A percentile compares a stretch with the other conserved stretches of the same genome.
phyloP scores from a whole-genome alignment of 2,113 vertebrate genomes.

The Clupea harengus region DNA sequence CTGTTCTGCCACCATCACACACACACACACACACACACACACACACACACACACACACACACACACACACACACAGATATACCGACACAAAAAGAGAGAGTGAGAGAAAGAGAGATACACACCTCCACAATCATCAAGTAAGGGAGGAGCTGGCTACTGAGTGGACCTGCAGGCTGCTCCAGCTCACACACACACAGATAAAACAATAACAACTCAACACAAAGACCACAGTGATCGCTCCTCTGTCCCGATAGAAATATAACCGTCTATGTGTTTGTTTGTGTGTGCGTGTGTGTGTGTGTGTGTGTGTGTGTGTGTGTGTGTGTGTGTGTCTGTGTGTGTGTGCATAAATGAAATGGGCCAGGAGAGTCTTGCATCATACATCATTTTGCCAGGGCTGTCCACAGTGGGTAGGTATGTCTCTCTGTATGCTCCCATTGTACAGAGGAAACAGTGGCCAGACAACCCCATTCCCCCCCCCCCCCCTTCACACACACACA shows the following conservation, averaged over 20 bases:
- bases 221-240: not conserved
- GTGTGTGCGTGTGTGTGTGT: not conserved
- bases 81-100: not conserved
- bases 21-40: not conserved
- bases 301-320: not conserved
- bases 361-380: not conserved
- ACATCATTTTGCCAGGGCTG: not conserved
- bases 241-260: not conserved
- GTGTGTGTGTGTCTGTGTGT: constrained; percentile 1
- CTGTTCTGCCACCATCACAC: constrained; percentile 54
- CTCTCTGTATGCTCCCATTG: not conserved
- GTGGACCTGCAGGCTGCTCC: constrained; percentile 45
- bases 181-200: constrained; percentile 32
- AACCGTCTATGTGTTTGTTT: not conserved
- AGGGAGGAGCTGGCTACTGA: too few species aligned
- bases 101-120: too few species aligned
- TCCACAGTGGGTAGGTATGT: not conserved
- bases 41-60: not conserved
- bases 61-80: not conserved
- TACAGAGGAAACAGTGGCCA: not conserved
- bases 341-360: not conserved
- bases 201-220: not conserved
- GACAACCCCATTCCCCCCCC: not conserved
- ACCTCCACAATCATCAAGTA: too few species aligned
- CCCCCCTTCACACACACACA: not conserved